A percentile compares a stretch with the other conserved stretches of the same genome.
Conservation (phyloP, 1,140 invertebrate species). For the Drosophila kurseongensis region DNA sequence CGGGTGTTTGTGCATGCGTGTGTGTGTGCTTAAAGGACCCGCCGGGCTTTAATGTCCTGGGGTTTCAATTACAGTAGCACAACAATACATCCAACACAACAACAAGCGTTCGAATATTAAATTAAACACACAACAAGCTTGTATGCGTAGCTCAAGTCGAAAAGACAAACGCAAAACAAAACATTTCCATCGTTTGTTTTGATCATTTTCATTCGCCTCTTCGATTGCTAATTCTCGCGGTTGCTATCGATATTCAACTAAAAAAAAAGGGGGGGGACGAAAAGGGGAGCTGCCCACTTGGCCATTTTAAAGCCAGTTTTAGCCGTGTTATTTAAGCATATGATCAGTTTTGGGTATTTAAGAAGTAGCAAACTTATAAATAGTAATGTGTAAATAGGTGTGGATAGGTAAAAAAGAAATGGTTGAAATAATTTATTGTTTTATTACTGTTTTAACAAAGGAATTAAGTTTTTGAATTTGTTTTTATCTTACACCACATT, state of each 20-base stretch:
- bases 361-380: no score
- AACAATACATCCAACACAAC: conserved; percentile 16
- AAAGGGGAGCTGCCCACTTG: neutral
- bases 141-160: neutral
- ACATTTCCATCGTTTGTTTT: conserved; percentile 36
- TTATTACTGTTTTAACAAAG: no score
- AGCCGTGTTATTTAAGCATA: no score
- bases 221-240: conserved; percentile 17
- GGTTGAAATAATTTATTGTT: no score
- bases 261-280: neutral
- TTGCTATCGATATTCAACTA: conserved; percentile 24
- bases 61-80: conserved; percentile 50
- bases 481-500: no score
- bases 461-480: no score
- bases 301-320: neutral
- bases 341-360: neutral
- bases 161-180: conserved; percentile 29
- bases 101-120: conserved; percentile 26
- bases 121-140: conserved; percentile 14
- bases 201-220: conserved; percentile 33
- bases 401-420: no score
- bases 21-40: conserved; percentile 21
- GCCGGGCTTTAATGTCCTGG: conserved; percentile 7
- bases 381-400: no score
- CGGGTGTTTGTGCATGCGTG: neutral